Evolutionary conservation across 2,797 vertebrate genomes (phyloP), one percentile per base, ranked within the genome.

Genomic region (Chiloscyllium punctatum): DNA sequence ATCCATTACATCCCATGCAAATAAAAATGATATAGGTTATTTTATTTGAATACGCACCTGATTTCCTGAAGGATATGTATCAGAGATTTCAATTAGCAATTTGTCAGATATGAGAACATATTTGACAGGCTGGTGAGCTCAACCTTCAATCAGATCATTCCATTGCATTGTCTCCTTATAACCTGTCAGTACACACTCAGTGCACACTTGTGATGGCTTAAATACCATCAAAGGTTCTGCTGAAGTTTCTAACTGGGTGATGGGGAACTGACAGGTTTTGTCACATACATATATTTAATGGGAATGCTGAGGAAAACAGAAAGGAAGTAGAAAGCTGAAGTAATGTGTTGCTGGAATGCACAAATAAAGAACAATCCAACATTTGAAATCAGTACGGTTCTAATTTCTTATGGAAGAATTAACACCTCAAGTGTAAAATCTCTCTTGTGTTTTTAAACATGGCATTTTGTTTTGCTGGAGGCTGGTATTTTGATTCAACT

Each of bases 81-180:
- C 90, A 92, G 62, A 92, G 66, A 69, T 68, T 68, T 92, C 90
- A 92, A 69, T 92, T 92, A 92, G 42, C 21, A 42, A 92, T 95
- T 53, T 95, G 48, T 6, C 42, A 72, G 30, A 48, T 94, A 66
- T 48, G 37, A 94, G 37, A 13, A 48, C 15, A 53, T 30, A 2
- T 4, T 33, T 95, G 90, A 69, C 62, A 69, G 90, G 18, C 7
- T 57, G 71, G 77, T 7, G 51, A 68, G 77, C 25, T 77, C 94
- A 95, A 77, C 94, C 48, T 95, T 95, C 94, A 57, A 7, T 77
- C 7, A 1, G 21, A 95, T 77, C 71, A 48, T 95, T 95, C 94
- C 74, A 30, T 77, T 77, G 51, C 53, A 71, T 53, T 8, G 1
- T 6, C 94, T 77, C 33, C 23, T 77, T 30, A 74, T 71, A 57